A percentile compares a stretch with the other conserved stretches of the same genome.
Conservation (phyloP, 2,888 invertebrate genomes). For the Sesia apiformis region DNA sequence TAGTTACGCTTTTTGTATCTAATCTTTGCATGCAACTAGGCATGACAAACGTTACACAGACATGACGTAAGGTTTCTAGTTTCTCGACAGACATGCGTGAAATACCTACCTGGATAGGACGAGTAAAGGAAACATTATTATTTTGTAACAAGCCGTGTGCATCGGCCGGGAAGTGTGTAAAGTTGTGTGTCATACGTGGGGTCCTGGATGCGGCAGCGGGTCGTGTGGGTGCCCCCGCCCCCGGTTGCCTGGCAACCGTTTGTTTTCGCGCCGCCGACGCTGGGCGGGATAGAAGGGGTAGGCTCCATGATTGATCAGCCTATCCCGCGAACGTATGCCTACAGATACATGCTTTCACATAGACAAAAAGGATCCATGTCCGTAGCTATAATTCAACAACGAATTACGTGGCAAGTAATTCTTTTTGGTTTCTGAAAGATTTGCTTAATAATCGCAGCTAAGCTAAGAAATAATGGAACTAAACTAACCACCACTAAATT, state of each 20-base stretch:
- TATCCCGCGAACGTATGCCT: constrained; percentile 63
- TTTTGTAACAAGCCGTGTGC: not conserved
- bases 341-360: constrained; percentile 37
- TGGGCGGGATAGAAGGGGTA: constrained; percentile 72
- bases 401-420: too few relatives aligned
- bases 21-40: too few relatives aligned
- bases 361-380: constrained; percentile 26
- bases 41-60: too few relatives aligned
- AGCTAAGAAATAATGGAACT: too few relatives aligned
- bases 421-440: too few relatives aligned
- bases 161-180: constrained; percentile 8
- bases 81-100: too few relatives aligned
- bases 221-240: constrained; percentile 39
- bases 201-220: constrained; percentile 42
- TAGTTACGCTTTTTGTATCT: too few relatives aligned
- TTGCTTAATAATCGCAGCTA: too few relatives aligned
- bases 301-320: constrained; percentile 73
- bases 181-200: constrained; percentile 49
- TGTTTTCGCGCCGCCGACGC: constrained; percentile 64
- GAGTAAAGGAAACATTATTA: not conserved
- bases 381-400: constrained; percentile 2
- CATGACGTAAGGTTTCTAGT: too few relatives aligned
- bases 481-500: too few relatives aligned
- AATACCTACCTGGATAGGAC: not conserved
- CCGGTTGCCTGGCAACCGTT: constrained; percentile 61